A percentile compares a stretch with the other conserved stretches of the same genome.
Conservation (phyloP, 2,797 vertebrate genomes). For the Crypturellus tataupa region DNA sequence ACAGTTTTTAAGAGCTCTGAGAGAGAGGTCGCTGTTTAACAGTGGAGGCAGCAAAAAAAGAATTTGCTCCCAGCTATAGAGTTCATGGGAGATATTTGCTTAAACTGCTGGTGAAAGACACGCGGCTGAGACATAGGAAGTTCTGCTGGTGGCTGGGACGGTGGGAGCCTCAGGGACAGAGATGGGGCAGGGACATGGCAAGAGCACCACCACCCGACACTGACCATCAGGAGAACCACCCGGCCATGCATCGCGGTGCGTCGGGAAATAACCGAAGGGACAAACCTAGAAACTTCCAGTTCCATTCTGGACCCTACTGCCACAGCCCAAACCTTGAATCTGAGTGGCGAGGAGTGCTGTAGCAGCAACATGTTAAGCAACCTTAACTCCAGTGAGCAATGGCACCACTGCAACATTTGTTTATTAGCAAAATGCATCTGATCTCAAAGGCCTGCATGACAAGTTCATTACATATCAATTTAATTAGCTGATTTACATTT, state of each 20-base stretch:
- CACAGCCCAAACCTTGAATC: neutral
- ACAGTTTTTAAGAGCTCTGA: too few relatives aligned
- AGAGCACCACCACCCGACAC: too few relatives aligned
- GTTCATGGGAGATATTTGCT: neutral
- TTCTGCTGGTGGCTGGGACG: too few relatives aligned
- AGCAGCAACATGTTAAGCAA: constrained; percentile 41
- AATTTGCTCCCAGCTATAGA: neutral
- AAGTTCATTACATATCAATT: constrained; percentile 88
- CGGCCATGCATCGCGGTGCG: neutral
- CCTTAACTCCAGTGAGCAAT: constrained; percentile 69
- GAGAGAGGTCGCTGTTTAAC: too few relatives aligned
- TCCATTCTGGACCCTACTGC: neutral
- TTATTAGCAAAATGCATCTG: constrained; percentile 83
- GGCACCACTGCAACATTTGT: constrained; percentile 73
- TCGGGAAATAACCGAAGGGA: neutral
- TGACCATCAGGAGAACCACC: neutral
- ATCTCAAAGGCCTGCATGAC: constrained; percentile 83
- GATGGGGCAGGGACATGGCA: neutral
- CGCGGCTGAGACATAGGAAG: neutral
- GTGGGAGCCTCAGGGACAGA: neutral
- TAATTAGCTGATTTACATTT: constrained; percentile 89
- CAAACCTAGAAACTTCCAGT: neutral
- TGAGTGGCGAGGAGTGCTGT: neutral
- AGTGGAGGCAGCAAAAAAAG: neutral
- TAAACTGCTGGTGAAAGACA: neutral